Conservation (phyloP, 2,797 vertebrate species). For the Sebastiscus tertius region DNA sequence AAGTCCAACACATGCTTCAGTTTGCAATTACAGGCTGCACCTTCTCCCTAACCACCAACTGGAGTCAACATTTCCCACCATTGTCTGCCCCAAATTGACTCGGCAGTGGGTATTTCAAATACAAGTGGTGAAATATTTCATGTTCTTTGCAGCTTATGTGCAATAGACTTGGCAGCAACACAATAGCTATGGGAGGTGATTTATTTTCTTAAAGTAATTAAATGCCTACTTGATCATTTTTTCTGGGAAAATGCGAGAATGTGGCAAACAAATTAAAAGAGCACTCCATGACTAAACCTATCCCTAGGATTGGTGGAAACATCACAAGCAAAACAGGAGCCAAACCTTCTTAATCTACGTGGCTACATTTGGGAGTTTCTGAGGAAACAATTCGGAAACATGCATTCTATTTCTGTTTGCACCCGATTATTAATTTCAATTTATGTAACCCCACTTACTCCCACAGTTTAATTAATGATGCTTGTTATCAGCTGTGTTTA, state of each 20-base stretch:
- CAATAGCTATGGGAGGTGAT: conserved; percentile 78
- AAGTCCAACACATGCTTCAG: background rate
- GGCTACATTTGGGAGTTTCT: conserved; percentile 68
- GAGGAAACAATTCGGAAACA: conserved; percentile 77
- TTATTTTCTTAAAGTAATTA: conserved; percentile 86
- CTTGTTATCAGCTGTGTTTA: conserved; percentile 85
- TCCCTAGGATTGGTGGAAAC: conserved; percentile 78
- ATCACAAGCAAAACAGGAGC: conserved; percentile 64
- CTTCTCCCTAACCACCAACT: conserved; percentile 4
- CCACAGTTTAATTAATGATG: conserved; percentile 86
- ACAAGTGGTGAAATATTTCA: conserved; percentile 72
- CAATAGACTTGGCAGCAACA: conserved; percentile 76
- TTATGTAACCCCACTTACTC: conserved; percentile 85
- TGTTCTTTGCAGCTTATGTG: conserved; percentile 74
- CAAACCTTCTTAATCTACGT: conserved; percentile 75
- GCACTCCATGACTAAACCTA: conserved; percentile 84
- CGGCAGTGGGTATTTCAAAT: conserved; percentile 61
- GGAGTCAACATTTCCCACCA: conserved; percentile 31
- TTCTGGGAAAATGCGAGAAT: conserved; percentile 76
- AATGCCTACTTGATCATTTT: conserved; percentile 85
- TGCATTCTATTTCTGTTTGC: conserved; percentile 77
- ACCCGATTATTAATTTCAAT: conserved; percentile 84
- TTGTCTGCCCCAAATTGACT: conserved; percentile 48
- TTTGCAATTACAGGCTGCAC: background rate
- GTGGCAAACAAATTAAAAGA: conserved; percentile 85